Evolutionary conservation across 2,888 invertebrate genomes (phyloP).

Genomic region (Salticus scenicus): DNA sequence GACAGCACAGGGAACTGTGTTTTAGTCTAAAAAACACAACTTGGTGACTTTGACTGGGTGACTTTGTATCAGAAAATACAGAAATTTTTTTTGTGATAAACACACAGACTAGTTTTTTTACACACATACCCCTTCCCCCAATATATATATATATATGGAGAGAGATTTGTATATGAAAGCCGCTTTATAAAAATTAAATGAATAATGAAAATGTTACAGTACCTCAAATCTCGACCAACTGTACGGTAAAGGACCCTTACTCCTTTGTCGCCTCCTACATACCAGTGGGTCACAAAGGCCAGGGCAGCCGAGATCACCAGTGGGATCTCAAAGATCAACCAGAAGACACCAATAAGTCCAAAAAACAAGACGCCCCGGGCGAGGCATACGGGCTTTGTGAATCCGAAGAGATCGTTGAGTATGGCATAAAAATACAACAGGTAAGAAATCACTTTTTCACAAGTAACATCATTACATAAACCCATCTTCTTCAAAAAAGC

Average conservation of each 20-base stretch:
- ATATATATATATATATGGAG: too few relatives aligned
- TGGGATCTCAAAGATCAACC: neutral
- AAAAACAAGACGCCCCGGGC: constrained; percentile 29
- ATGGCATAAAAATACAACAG: neutral
- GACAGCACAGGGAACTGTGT: too few relatives aligned
- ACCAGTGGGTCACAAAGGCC: constrained; percentile 7
- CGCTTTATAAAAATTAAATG: too few relatives aligned
- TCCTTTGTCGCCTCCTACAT: constrained; percentile 32
- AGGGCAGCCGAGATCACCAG: neutral
- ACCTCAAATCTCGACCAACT: constrained; percentile 31
- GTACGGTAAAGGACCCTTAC: constrained; percentile 19
- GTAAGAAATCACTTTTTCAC: neutral
- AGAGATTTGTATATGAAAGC: too few relatives aligned
- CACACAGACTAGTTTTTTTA: too few relatives aligned
- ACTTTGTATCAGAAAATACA: too few relatives aligned
- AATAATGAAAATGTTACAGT: neutral
- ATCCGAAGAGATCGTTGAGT: constrained; percentile 37
- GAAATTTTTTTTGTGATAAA: too few relatives aligned
- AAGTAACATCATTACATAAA: neutral
- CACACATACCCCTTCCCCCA: too few relatives aligned
- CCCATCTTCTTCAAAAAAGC: too few relatives aligned
- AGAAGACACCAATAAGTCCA: neutral
- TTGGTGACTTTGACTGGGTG: too few relatives aligned
- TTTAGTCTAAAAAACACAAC: too few relatives aligned
- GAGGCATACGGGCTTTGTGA: constrained; percentile 7